Evolutionary conservation across 2,888 invertebrate genomes (phyloP), one percentile per base, ranked within the genome.

Genomic region (Ametastegia equiseti): DNA sequence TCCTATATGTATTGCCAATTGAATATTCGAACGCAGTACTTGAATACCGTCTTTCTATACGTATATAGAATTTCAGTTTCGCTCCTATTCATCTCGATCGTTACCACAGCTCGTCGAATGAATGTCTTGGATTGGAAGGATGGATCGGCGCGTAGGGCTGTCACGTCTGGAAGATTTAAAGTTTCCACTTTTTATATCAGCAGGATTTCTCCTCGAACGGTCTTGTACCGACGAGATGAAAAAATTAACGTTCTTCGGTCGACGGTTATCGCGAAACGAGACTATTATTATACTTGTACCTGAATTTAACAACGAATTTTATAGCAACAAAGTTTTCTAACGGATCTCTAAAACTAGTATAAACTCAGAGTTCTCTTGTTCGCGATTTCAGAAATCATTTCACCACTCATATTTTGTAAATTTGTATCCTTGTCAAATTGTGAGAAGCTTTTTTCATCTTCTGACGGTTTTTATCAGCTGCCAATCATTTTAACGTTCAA

Each of bases 141-240:
- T 30, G 15, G 30, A 60, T 60, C 60, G 27, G 42, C 9, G 42
- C 4, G 42, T 13, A 23, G 15, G 60, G 13, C 13, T 60, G 11
- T 27, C 60, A 30, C 30, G 60, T 60, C 60, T 15, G 60, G 30
- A 60, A 30, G 60, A 60, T 60, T 60, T 60, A 27, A 60, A 60
- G 60, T 15, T 27, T 60, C 60, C 30, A 13, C 30, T 30, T 30
- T 30, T 60, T 60, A 15, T 27, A 57, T 57, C 27, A 13, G 60
- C 4, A 2, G 30, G 30, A 60, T 60, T 30, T 30, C 30, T 60
- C 60, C 27, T 60, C 60, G 23, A 54, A 11, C 23, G 54, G 23
- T 54, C 54, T 9, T 54, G 23, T 4, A 7, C 23, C 13, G 11
- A 50, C 3, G 30, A 15, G 60, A 60, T 30, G 30, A 60, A 60